phyloP scores from a whole-genome alignment of 2,113 vertebrate species.

The Corythornis madagascariensis region DNA sequence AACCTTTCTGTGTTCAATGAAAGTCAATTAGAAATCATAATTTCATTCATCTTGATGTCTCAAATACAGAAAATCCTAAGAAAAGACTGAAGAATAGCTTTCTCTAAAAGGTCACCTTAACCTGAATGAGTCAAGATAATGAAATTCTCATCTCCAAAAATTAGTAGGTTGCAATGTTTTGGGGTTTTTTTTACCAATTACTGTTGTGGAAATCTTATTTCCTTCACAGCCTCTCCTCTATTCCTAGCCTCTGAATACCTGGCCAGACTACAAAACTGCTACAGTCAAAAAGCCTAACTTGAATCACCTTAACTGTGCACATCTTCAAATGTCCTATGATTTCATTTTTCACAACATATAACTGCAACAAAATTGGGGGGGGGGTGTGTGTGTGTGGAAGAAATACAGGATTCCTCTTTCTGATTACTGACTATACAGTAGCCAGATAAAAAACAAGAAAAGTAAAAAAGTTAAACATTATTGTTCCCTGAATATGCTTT shows the following conservation, averaged over 20 bases:
- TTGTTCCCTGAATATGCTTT: neutral
- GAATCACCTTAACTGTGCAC: neutral
- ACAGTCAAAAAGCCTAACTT: neutral
- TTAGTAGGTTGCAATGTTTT: neutral
- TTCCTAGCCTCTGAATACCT: neutral
- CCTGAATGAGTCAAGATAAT: neutral
- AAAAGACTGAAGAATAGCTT: neutral
- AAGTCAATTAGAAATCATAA: conserved; percentile 31
- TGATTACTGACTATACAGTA: neutral
- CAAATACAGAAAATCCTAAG: neutral
- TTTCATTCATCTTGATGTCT: neutral
- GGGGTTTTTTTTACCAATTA: neutral
- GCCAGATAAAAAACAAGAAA: neutral
- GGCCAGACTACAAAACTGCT: neutral
- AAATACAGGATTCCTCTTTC: neutral
- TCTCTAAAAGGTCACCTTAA: neutral
- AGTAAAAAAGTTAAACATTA: neutral
- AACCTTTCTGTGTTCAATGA: conserved; percentile 14
- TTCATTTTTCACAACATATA: neutral
- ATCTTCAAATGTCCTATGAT: neutral
- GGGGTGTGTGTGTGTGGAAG: no score
- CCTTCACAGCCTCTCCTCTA: neutral
- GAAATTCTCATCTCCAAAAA: neutral
- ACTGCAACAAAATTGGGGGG: neutral
- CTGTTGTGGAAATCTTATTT: neutral